Conservation (phyloP, 1,140 invertebrate species). For the Eciton burchellii region DNA sequence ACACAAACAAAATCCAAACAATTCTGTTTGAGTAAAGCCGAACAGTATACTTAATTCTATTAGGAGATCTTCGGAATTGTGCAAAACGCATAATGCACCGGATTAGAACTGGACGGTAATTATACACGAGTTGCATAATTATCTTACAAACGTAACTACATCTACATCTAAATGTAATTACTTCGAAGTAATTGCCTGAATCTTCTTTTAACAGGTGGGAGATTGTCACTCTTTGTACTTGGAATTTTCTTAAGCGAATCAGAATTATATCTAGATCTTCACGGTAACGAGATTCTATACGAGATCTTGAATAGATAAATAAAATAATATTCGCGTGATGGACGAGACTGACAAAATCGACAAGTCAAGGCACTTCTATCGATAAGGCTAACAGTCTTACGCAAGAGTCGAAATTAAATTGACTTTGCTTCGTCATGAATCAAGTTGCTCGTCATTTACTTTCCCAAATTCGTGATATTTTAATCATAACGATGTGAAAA, state of each 20-base stretch:
- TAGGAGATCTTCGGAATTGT: constrained; percentile 62
- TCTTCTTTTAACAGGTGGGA: constrained; percentile 13
- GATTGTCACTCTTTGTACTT: constrained; percentile 51
- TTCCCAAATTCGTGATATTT: background rate
- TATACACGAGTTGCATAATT: constrained; percentile 22
- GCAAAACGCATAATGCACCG: constrained; percentile 17
- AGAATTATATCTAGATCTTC: constrained; percentile 43
- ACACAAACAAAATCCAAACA: constrained; percentile 16
- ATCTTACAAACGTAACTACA: constrained; percentile 26
- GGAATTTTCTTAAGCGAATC: constrained; percentile 41
- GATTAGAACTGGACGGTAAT: constrained; percentile 13
- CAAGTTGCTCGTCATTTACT: background rate
- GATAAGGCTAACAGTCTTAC: constrained; percentile 49
- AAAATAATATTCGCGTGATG: background rate
- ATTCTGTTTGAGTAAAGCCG: constrained; percentile 28
- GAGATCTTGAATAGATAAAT: constrained; percentile 17
- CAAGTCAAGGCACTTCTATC: constrained; percentile 7
- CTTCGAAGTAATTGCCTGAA: constrained; percentile 13
- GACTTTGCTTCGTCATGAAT: constrained; percentile 6
- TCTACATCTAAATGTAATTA: background rate
- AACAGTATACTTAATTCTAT: constrained; percentile 58
- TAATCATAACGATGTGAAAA: background rate
- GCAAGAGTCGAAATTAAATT: constrained; percentile 53
- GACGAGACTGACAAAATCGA: background rate
- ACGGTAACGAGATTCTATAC: constrained; percentile 26